phyloP scores from a whole-genome alignment of 2,113 vertebrate genomes.

The Paradoxurus hermaphroditus region DNA sequence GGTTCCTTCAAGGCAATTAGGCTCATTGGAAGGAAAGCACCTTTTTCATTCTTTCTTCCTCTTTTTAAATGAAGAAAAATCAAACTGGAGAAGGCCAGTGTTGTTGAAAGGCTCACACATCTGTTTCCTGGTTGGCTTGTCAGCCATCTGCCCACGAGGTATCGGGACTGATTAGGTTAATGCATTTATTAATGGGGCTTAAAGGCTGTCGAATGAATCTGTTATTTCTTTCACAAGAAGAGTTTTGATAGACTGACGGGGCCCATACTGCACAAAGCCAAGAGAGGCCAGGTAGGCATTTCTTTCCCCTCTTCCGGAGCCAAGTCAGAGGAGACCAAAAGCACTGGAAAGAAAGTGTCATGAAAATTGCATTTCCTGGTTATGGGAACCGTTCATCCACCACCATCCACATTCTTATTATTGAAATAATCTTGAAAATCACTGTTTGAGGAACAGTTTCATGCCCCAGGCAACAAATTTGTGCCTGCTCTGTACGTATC shows the following conservation, averaged over 20 bases:
- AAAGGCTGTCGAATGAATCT: slow-evolving; percentile 20
- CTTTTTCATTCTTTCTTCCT: slow-evolving; percentile 57
- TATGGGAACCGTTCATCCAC: neutral
- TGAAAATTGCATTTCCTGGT: neutral
- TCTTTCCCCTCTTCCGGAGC: neutral
- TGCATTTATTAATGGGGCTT: slow-evolving; percentile 63
- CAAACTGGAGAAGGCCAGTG: slow-evolving; percentile 35
- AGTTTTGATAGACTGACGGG: slow-evolving; percentile 28
- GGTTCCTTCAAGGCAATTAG: slow-evolving; percentile 75
- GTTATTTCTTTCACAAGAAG: slow-evolving; percentile 4
- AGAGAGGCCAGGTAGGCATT: neutral
- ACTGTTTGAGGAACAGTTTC: neutral
- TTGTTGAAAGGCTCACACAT: slow-evolving; percentile 31
- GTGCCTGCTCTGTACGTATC: neutral
- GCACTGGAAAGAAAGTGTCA: neutral
- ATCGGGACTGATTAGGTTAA: slow-evolving; percentile 68
- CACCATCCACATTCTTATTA: neutral
- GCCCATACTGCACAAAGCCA: neutral
- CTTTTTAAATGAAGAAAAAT: slow-evolving; percentile 71
- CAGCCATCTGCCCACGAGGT: slow-evolving; percentile 60
- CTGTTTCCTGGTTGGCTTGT: slow-evolving; percentile 54
- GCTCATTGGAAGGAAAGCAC: slow-evolving; percentile 54
- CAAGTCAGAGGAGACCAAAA: neutral
- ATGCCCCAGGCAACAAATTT: neutral
- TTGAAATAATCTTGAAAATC: neutral